Evolutionary conservation across 2,797 vertebrate genomes (phyloP), one percentile per base, ranked within the genome.

Genomic region (Xenops minutus): DNA sequence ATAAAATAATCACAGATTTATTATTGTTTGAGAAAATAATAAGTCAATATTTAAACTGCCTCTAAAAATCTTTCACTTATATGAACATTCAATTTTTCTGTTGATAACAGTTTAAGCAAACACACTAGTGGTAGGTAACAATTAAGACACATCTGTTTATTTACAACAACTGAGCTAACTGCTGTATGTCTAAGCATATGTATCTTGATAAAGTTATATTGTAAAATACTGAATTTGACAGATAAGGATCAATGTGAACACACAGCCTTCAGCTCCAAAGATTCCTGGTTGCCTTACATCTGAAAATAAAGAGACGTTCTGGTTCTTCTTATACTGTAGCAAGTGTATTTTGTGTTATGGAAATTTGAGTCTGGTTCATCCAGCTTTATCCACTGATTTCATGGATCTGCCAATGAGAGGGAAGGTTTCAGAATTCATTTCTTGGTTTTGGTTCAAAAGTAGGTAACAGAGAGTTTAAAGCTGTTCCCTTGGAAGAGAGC

Each of bases 321-420:
- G 68, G 79, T 92, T 92, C 62, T 62, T 92, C 77, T 89, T 82
- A 67, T 56, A 18, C 24, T 85, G 32, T 78, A 93, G 26, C 51
- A 92, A 94, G 51, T 71, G 32, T 80, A 54, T 93, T 96, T 94
- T 96, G 77, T 85, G 43, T 86, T 85, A 95, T 66, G 85, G 92
- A 96, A 96, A 96, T 96, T 82, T 93, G 78, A 89, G 79, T 63
- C 74, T 92, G 85, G 91, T 94, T 96, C 72, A 88, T 89, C 74
- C 82, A 93, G 67, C 55, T 91, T 95, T 94, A 69, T 88, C 93
- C 88, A 95, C 89, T 80, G 59, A 78, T 76, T 85, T 76, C 43
- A 85, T 1, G 1, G 23, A 63, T 72, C 36, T 74, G 39, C 23
- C 8, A 55, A 34, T 10, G 34, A 74, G 37, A 64, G 11, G 21